Base-by-base conservation (phyloP, 2,888 invertebrate species). In the Onchidella celtica region DNA sequence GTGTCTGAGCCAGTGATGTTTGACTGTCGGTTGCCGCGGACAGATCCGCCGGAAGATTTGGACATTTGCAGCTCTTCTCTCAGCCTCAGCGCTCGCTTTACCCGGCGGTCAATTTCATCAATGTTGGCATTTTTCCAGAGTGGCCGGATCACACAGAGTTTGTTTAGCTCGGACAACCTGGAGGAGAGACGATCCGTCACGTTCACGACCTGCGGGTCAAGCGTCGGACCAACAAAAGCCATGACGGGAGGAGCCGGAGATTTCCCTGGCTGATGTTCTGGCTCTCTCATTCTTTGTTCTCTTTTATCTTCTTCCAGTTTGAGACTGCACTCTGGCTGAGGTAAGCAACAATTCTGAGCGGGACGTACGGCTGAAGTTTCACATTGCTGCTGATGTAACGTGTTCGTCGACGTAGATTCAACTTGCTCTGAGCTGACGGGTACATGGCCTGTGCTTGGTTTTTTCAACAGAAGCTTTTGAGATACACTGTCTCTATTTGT, bases 41-140 rank as follows among this genome's bases (percentile, higher is more conserved):
- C 57, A 6, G 14, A 38, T 9, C 27, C 21, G 14, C 63, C 75
- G 21, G 40, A 38, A 24, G 70, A 40, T 21, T 63, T 29, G 32
- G n/a, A 70, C 61, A 32, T 32, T 27, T 76, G 69, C 29, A 81
- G 81, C 36, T 69, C 70, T 63, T 76, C 68, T 0, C 81, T 27
- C 34, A 81, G 32, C 21, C 70, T 14, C 1, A 81, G 75, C 1
- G 81, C 81, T 47, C 76, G 9, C 55, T 61, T 69, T 3, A 81
- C 81, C 2, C 81, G 29, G 17, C 81, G 68, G 36, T 81, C 76
- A 36, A 81, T 61, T 55, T 81, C 81, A 9, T 75, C 76, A 11
- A 81, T 34, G 29, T 81, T 76, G 4, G 70, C 76, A 24, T 81
- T 81, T 59, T 69, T 69, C 75, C 75, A 81, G 2, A 38, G 27